These are phyloP conservation scores for Psix sp. DNA, from an alignment of 1,140 invertebrate genomes.

Conservation along the genomic window DNA sequence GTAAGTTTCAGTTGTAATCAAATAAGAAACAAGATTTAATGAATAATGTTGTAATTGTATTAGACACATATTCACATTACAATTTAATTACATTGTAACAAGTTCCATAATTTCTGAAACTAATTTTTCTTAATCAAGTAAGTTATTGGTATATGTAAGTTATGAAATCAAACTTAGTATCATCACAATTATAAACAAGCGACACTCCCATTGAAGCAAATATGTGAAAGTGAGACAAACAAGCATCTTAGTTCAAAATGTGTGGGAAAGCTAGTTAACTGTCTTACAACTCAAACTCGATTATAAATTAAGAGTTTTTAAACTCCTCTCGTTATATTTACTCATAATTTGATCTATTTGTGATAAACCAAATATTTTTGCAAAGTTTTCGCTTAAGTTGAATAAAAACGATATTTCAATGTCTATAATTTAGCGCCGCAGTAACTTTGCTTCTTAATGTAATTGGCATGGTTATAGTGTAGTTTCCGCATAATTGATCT, in stretches of 20 bases:
- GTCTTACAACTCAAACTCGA: too few relatives aligned
- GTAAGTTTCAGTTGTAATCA: too few relatives aligned
- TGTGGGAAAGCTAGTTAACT: too few relatives aligned
- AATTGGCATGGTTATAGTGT: slow-evolving; percentile 26
- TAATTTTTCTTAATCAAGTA: too few relatives aligned
- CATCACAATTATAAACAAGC: too few relatives aligned
- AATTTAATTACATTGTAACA: too few relatives aligned
- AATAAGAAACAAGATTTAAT: too few relatives aligned
- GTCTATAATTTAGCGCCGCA: slow-evolving; percentile 28
- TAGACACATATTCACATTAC: too few relatives aligned
- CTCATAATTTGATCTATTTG: slow-evolving; percentile 18
- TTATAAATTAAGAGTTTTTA: slow-evolving; percentile 14
- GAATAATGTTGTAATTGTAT: too few relatives aligned
- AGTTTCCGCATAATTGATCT: slow-evolving; percentile 21
- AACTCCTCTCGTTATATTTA: slow-evolving; percentile 11
- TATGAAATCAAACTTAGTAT: too few relatives aligned
- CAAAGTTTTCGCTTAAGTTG: slow-evolving; percentile 19
- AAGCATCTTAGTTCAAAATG: background rate
- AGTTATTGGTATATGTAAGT: too few relatives aligned
- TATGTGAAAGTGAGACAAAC: slow-evolving; percentile 9
- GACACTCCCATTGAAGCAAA: slow-evolving; percentile 10
- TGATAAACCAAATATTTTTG: slow-evolving; percentile 28
- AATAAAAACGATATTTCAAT: slow-evolving; percentile 34
- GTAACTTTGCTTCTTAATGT: slow-evolving; percentile 27
- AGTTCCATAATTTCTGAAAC: too few relatives aligned